Evolutionary conservation across 1,140 invertebrate species (phyloP), one percentile per base, ranked within the genome.

Genomic region (Cylas formicarius): DNA sequence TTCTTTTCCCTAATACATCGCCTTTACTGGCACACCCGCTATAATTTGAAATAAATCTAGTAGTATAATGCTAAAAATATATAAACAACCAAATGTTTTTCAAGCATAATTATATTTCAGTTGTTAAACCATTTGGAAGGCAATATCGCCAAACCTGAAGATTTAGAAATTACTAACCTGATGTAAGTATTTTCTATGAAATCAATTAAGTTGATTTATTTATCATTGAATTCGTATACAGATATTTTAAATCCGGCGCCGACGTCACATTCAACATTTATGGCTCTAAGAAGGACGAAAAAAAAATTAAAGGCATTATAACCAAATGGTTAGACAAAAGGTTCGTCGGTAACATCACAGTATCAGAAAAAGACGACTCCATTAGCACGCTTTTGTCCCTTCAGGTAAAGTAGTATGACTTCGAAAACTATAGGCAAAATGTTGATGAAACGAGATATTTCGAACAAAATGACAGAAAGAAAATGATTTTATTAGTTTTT

Each of bases 211-310:
- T n/a, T n/a, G n/a, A n/a, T n/a, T n/a, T n/a, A n/a, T n/a, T n/a
- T n/a, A n/a, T n/a, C n/a, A n/a, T n/a, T n/a, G n/a, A n/a, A n/a
- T n/a, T n/a, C n/a, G n/a, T n/a, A n/a, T 57, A 28, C 53, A 65
- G 58, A 27, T 44, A 50, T 47, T 53, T 59, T 53, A 78, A 72
- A 45, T 70, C 75, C 29, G 71, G 69, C 3, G 63, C 72, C 45
- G 79, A 80, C 55, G 72, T 79, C 44, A 76, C 72, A 33, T 77
- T 81, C 52, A 72, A 79, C 58, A 76, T 81, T 53, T 74, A 76
- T 34, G 75, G 72, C 14, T 63, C 68, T 20, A 74, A 76, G 16
- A 70, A 70, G 4, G 78, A 81, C 38, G 73, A 75, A 0, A 72
- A 72, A 43, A 73, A 72, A 55, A 73, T 82, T 41, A 70, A 74